Percentiles rank a stretch among this genome's conserved stretches.
Evolutionary conservation across 1,140 invertebrate genomes (phyloP).

Genomic region (Frieseomelitta varia): DNA sequence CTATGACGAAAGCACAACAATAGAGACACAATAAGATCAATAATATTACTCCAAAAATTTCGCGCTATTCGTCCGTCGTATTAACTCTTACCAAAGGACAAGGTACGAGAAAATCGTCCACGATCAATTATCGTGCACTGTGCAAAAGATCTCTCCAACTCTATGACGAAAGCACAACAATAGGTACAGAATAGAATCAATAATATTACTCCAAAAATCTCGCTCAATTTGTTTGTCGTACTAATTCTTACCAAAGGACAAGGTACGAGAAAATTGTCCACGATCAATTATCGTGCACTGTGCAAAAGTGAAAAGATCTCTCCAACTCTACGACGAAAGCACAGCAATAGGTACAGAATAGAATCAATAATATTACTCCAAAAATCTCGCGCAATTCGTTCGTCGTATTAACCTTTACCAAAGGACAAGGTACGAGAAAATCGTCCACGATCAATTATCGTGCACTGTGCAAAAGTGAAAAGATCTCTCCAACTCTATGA

Average conservation of each 20-base stretch:
- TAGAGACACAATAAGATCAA: not conserved
- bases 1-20: not conserved
- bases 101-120: not conserved
- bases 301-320: no score
- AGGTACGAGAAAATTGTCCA: no score
- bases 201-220: no score
- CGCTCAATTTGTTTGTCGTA: no score
- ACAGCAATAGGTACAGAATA: no score
- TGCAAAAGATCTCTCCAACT: rapidly evolving
- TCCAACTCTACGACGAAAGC: no score
- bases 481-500: not conserved
- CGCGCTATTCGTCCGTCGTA: not conserved
- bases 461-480: no score
- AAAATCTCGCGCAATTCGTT: no score
- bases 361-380: no score
- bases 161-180: not conserved
- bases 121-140: not conserved
- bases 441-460: not conserved
- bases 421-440: not conserved
- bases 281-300: no score
- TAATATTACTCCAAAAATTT: not conserved
- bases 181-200: no score
- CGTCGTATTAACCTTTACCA: not conserved
- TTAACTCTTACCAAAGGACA: not conserved
- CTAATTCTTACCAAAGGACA: no score